phyloP scores from a whole-genome alignment of 2,888 invertebrate genomes.

The Ptychoptera contaminata region DNA sequence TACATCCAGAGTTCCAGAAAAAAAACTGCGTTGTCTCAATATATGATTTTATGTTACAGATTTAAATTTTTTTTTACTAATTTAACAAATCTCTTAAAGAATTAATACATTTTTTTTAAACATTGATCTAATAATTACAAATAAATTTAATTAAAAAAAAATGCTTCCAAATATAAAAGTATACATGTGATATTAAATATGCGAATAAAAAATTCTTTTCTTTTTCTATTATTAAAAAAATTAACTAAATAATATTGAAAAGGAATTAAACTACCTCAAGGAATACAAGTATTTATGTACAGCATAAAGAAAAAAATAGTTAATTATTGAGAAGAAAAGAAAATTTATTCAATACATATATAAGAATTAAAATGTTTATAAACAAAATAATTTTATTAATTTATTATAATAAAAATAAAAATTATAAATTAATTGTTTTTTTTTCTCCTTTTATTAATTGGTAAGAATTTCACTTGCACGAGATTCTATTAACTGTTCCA shows the following conservation, averaged over 20 bases:
- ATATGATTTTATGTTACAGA: conserved; percentile 41
- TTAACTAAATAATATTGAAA: too few species aligned
- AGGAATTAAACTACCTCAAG: too few species aligned
- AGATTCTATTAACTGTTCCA: conserved; percentile 31
- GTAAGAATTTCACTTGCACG: conserved; percentile 31
- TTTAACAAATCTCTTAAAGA: too few species aligned
- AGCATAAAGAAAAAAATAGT: background rate
- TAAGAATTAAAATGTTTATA: background rate
- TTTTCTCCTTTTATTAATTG: conserved; percentile 17
- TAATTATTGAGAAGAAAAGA: background rate
- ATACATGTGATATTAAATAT: too few species aligned
- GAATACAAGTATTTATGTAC: background rate
- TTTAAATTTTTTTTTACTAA: background rate
- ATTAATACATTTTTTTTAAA: too few species aligned
- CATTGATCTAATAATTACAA: too few species aligned
- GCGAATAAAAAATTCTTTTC: too few species aligned
- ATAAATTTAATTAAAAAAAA: too few species aligned
- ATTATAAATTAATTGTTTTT: background rate
- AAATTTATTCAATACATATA: background rate
- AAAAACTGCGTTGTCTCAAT: conserved; percentile 62
- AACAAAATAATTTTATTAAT: background rate
- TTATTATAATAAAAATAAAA: background rate
- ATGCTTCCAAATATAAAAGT: too few species aligned
- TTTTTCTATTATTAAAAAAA: too few species aligned
- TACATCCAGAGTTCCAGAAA: conserved; percentile 53